These are phyloP conservation scores for Oscheius onirici DNA, from an alignment of 2,888 invertebrate species.

Conservation along the genomic window DNA sequence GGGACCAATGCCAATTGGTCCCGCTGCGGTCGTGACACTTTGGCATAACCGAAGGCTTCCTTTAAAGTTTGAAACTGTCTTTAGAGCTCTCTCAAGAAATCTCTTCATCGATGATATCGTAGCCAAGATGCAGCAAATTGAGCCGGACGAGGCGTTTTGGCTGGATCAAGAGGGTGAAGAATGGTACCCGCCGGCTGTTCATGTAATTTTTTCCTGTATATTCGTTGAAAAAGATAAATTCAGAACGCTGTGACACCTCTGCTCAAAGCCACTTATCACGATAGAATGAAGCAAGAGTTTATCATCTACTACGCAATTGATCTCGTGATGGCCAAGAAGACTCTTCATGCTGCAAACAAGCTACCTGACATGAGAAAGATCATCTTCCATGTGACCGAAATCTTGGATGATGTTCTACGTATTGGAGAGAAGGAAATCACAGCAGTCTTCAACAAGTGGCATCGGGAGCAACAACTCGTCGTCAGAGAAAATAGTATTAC, in stretches of 20 bases:
- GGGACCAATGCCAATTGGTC: no score
- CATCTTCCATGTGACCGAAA: background rate
- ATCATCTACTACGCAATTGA: conserved; percentile 22
- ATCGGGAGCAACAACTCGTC: background rate
- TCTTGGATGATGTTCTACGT: background rate
- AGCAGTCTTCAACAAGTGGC: background rate
- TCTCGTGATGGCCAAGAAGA: conserved; percentile 18
- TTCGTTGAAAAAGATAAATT: background rate
- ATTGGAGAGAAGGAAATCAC: background rate
- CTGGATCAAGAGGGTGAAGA: background rate
- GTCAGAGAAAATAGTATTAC: background rate
- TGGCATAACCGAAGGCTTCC: no score
- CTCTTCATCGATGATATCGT: conserved; percentile 3
- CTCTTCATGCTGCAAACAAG: background rate
- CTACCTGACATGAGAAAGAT: background rate
- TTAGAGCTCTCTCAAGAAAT: background rate
- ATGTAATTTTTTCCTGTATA: background rate
- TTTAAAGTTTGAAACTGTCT: no score
- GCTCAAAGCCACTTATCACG: background rate
- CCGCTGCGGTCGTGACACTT: no score
- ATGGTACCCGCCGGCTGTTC: conserved; percentile 25
- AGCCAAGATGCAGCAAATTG: background rate
- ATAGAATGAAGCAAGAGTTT: conserved; percentile 4
- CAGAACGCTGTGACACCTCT: conserved; percentile 13
- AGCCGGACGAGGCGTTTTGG: conserved; percentile 14